These are phyloP conservation scores for Trichonephila clavipes DNA, from an alignment of 1,140 invertebrate genomes.

Conservation along the genomic window DNA sequence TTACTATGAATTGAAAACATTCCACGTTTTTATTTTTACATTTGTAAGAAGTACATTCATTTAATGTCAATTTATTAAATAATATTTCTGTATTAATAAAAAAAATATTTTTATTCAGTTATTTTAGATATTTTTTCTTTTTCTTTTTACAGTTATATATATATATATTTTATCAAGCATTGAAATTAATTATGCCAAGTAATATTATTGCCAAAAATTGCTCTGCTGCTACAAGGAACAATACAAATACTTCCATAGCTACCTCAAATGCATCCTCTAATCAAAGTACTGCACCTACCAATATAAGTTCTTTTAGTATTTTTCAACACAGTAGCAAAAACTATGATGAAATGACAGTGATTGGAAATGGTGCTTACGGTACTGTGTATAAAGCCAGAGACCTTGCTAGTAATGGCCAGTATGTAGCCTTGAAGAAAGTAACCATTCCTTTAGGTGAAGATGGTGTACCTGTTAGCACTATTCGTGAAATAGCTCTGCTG, in stretches of 20 bases:
- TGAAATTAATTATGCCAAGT: slow-evolving; percentile 59
- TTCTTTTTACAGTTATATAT: neutral
- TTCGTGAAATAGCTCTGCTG: slow-evolving; percentile 93
- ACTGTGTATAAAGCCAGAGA: slow-evolving; percentile 95
- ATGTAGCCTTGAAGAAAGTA: slow-evolving; percentile 96
- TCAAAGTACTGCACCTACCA: slow-evolving; percentile 17
- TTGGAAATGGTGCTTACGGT: slow-evolving; percentile 91
- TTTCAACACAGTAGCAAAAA: slow-evolving; percentile 72
- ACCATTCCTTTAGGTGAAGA: slow-evolving; percentile 91
- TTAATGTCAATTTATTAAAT: neutral
- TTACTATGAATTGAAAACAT: no score
- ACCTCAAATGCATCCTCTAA: neutral
- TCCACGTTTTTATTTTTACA: no score
- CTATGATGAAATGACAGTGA: slow-evolving; percentile 78
- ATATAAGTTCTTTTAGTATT: slow-evolving; percentile 67
- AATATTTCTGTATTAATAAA: neutral
- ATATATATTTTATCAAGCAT: neutral
- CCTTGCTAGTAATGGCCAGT: slow-evolving; percentile 86
- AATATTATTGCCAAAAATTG: slow-evolving; percentile 50
- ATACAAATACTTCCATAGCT: slow-evolving; percentile 16
- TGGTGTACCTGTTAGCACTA: slow-evolving; percentile 93
- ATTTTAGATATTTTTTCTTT: no score
- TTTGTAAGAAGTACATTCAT: no score
- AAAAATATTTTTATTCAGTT: no score
- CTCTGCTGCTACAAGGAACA: slow-evolving; percentile 3